Evolutionary conservation across 2,113 vertebrate species (phyloP).

Genomic region (Urocitellus parryii): DNA sequence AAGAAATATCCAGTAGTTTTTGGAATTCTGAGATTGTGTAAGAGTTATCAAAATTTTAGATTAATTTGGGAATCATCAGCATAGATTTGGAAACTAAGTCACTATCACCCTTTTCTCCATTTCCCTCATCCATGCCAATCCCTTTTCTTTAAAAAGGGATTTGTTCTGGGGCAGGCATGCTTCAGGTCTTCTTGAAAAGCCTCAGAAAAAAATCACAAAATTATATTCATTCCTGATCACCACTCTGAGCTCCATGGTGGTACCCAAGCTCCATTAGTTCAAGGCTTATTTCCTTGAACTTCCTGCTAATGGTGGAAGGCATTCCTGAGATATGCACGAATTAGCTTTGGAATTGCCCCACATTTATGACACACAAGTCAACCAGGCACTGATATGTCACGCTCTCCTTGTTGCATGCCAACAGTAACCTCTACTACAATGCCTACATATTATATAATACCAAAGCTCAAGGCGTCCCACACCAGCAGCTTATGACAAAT

Average conservation of each 20-base stretch:
- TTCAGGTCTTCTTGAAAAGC: neutral
- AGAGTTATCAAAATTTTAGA: neutral
- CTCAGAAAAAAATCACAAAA: neutral
- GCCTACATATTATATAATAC: neutral
- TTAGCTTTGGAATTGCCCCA: neutral
- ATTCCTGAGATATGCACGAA: neutral
- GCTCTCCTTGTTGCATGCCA: neutral
- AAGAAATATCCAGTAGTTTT: neutral
- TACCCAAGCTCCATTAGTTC: neutral
- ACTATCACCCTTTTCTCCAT: neutral
- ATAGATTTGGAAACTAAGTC: neutral
- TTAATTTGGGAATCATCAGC: neutral
- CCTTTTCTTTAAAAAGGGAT: neutral
- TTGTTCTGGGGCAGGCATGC: neutral
- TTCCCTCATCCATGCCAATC: neutral
- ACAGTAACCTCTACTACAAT: neutral
- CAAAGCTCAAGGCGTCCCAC: neutral
- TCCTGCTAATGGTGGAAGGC: neutral
- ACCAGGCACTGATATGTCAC: neutral
- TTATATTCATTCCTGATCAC: neutral
- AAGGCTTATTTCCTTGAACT: neutral
- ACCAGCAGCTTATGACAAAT: neutral
- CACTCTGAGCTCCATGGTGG: neutral
- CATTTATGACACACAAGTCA: neutral
- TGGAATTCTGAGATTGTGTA: conserved; percentile 27